Conservation (phyloP, 2,113 vertebrate species). For the Asarcornis scutulata region DNA sequence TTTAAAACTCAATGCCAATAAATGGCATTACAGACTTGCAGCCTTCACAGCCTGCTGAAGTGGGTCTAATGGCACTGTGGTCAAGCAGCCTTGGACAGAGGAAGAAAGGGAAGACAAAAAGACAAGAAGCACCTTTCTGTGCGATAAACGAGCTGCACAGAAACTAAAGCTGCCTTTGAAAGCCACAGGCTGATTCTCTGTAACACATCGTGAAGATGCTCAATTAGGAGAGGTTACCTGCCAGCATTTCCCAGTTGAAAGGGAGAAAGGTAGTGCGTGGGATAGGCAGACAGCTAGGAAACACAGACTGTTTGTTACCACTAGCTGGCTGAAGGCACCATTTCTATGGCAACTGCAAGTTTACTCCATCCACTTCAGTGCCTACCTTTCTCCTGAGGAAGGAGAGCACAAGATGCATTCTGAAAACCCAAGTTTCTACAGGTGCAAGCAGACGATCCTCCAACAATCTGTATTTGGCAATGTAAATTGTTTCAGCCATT, state of each 20-base stretch:
- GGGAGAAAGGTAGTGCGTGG: neutral
- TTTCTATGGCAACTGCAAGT: neutral
- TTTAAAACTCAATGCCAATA: neutral
- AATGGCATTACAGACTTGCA: neutral
- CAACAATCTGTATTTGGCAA: neutral
- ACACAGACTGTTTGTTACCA: neutral
- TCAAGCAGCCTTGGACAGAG: neutral
- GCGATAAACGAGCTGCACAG: neutral
- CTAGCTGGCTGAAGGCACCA: neutral
- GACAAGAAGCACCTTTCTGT: neutral
- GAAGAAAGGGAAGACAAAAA: neutral
- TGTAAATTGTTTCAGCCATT: neutral
- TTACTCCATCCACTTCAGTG: neutral
- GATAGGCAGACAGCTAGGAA: neutral
- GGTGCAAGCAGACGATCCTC: neutral
- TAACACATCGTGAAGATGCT: neutral
- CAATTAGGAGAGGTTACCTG: neutral
- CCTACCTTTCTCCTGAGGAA: neutral
- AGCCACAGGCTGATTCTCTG: neutral
- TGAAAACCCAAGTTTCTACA: neutral
- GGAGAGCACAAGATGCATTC: fast-evolving
- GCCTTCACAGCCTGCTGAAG: neutral
- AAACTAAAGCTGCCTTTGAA: neutral
- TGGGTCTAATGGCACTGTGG: neutral
- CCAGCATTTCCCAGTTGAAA: neutral